Evolutionary conservation across 2,888 invertebrate species (phyloP).

Genomic region (Unio pictorum): DNA sequence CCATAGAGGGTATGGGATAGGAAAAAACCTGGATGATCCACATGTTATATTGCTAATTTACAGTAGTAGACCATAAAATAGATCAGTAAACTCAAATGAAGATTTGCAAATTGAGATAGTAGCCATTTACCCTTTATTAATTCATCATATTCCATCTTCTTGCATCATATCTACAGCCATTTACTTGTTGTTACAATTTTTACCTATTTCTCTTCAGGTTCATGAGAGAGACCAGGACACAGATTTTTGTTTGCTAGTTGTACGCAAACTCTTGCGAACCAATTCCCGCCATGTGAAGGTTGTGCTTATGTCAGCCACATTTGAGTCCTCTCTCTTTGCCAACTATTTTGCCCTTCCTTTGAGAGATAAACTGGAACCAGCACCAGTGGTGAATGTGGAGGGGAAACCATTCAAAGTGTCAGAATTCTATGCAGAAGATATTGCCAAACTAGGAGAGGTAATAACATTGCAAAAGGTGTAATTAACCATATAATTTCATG

Average conservation of each 20-base stretch:
- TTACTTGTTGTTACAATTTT: not conserved
- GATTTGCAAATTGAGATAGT: too few species aligned
- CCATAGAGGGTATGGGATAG: too few species aligned
- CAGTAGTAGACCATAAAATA: too few species aligned
- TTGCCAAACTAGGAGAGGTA: slow-evolving; percentile 60
- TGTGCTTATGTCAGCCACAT: slow-evolving; percentile 95
- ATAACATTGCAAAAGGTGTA: slow-evolving; percentile 7
- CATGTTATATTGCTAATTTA: too few species aligned
- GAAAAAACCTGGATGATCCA: too few species aligned
- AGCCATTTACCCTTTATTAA: too few species aligned
- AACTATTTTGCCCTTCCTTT: slow-evolving; percentile 78
- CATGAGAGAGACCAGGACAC: slow-evolving; percentile 94
- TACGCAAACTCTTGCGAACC: slow-evolving; percentile 82
- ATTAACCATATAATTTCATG: too few species aligned
- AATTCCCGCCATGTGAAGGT: slow-evolving; percentile 79
- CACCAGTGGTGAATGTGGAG: slow-evolving; percentile 66
- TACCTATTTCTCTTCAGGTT: slow-evolving; percentile 75
- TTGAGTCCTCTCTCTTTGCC: slow-evolving; percentile 82
- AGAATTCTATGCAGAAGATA: slow-evolving; percentile 68
- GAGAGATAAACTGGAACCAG: slow-evolving; percentile 58
- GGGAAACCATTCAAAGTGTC: slow-evolving; percentile 62
- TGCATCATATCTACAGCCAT: not conserved
- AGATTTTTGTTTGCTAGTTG: slow-evolving; percentile 89
- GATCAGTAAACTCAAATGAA: too few species aligned
- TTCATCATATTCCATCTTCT: too few species aligned